These are phyloP conservation scores for Ptychobarbus kaznakovi DNA, from an alignment of 2,797 vertebrate species.

Conservation along the genomic window DNA sequence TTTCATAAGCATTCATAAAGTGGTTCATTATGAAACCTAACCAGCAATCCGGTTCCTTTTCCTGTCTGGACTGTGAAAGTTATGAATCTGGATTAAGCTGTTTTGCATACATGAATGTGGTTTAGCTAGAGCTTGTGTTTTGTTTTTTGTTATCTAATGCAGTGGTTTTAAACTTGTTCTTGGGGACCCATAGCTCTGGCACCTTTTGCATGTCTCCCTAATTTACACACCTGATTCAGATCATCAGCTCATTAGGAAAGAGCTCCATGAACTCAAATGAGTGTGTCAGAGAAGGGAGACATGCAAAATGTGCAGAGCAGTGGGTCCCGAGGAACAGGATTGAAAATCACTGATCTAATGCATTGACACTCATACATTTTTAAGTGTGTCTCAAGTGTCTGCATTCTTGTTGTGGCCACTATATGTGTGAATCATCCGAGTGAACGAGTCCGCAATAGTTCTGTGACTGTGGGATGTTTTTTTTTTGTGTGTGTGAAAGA, in stretches of 20 bases:
- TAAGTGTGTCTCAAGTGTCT: neutral
- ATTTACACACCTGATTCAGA: no score
- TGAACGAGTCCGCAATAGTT: neutral
- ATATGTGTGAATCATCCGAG: neutral
- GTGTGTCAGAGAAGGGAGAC: no score
- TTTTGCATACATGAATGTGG: neutral
- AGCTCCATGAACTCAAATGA: no score
- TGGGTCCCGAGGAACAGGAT: no score
- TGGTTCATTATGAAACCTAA: neutral
- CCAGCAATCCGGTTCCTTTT: neutral
- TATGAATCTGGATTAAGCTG: neutral
- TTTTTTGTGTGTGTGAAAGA: neutral
- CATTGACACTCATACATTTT: neutral
- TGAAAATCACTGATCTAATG: neutral
- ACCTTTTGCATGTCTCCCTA: no score
- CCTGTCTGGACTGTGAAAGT: neutral
- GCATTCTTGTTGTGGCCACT: neutral
- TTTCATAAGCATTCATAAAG: neutral
- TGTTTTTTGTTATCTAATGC: constrained; percentile 6
- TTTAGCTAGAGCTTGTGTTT: neutral
- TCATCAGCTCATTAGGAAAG: no score
- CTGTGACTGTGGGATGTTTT: neutral
- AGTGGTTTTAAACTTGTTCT: no score
- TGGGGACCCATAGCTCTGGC: no score
- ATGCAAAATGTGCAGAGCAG: no score